Evolutionary conservation across 2,888 invertebrate genomes (phyloP), one percentile per base, ranked within the genome.

Genomic region (Eilema caniola): DNA sequence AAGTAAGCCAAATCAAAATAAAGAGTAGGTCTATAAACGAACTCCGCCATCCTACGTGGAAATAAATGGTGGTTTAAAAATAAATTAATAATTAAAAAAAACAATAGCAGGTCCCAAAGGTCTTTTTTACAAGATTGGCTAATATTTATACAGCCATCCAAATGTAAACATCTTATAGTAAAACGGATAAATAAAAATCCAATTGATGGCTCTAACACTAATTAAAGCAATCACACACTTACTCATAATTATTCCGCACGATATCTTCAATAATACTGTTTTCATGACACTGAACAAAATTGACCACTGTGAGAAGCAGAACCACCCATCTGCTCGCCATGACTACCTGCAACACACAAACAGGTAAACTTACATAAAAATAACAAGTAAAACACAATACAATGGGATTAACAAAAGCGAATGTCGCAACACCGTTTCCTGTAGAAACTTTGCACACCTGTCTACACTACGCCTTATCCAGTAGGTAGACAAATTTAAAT

Each of bases 181-280:
- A 24, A 3, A 24, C 2, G 24, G 23, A 20, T 31, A 14, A 14
- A 31, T 31, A 28, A 2, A 33, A 62, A 62, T n/a, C 10, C n/a
- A n/a, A n/a, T n/a, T n/a, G n/a, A n/a, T n/a, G n/a, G n/a, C n/a
- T n/a, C n/a, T n/a, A n/a, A n/a, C n/a, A n/a, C n/a, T n/a, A n/a
- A n/a, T n/a, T n/a, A n/a, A n/a, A n/a, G n/a, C n/a, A n/a, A 68
- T 14, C 25, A 62, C 1, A 14, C 31, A 90, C 93, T 91, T 87
- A 93, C 93, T 90, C 89, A 72, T 91, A 91, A 25, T 84, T 80
- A 59, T 81, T 78, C 23, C 89, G 82, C 16, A 86, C 79, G 14
- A 85, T 71, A 56, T 87, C 83, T 66, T 85, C 82, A 12, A 80
- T 62, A 16, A 73, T 74, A 24, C 81, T 84, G 4, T 85, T 79